phyloP scores from a whole-genome alignment of 2,888 invertebrate genomes.

The Ichneumoninae sp. region DNA sequence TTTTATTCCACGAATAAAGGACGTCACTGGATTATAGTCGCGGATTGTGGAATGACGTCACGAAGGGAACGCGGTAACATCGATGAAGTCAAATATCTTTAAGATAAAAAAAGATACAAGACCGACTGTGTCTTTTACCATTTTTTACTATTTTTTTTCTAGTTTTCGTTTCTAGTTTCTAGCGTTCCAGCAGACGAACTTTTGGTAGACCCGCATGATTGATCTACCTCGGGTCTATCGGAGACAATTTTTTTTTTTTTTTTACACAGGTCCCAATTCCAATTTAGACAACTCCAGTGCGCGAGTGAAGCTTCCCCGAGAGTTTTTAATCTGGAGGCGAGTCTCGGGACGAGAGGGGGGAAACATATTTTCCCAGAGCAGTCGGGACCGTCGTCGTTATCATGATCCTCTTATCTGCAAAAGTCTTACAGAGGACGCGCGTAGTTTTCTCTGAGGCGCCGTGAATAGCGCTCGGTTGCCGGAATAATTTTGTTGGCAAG shows the following conservation, averaged over 20 bases:
- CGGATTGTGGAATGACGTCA: background rate
- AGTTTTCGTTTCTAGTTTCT: no score
- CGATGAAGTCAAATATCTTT: no score
- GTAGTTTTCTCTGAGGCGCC: conserved; percentile 23
- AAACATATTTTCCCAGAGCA: conserved; percentile 60
- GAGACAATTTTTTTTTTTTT: background rate
- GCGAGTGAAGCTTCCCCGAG: background rate
- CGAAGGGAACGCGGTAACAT: background rate
- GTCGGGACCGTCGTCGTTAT: conserved; percentile 60
- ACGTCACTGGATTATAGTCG: background rate
- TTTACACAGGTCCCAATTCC: no score
- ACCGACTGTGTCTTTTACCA: no score
- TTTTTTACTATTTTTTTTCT: no score
- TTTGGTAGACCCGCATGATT: background rate
- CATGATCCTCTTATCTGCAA: conserved; percentile 65
- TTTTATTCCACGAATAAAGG: background rate
- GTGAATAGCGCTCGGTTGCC: conserved; percentile 36
- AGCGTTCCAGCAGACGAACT: background rate
- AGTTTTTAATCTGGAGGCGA: conserved; percentile 6
- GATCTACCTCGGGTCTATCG: background rate
- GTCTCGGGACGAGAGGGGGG: conserved; percentile 49
- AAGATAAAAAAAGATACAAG: no score
- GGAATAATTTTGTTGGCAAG: conserved; percentile 68
- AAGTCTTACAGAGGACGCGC: conserved; percentile 46
- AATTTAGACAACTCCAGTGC: background rate